Evolutionary conservation across 2,888 invertebrate species (phyloP).

Genomic region (Stratiomys singularior): DNA sequence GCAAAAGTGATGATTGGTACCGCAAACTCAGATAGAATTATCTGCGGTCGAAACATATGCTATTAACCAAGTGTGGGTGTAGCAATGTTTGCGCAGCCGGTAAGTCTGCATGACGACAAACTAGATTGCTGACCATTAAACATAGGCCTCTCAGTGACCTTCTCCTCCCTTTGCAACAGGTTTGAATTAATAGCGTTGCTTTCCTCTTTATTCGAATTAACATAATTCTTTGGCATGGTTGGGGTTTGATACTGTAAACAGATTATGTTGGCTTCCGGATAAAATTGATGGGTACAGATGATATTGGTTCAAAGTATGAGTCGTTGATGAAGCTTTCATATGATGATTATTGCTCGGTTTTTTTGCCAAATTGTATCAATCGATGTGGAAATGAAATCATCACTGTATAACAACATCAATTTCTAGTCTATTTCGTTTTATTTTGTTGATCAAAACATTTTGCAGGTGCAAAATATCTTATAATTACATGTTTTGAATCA

Average conservation of each 20-base stretch:
- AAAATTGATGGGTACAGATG: background rate
- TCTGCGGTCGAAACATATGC: constrained; percentile 1
- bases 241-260: background rate
- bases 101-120: constrained; percentile 18
- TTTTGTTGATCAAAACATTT: too few species aligned
- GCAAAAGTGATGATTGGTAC: background rate
- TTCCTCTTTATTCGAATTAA: background rate
- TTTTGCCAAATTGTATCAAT: too few species aligned
- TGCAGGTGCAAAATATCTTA: too few species aligned
- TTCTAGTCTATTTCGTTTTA: too few species aligned
- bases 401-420: too few species aligned
- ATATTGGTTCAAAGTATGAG: too few species aligned
- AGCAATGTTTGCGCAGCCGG: background rate
- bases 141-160: background rate
- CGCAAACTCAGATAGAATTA: background rate
- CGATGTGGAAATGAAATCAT: too few species aligned
- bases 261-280: constrained; percentile 21
- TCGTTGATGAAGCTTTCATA: background rate
- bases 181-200: background rate
- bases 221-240: constrained; percentile 27
- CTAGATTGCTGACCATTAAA: constrained; percentile 13
- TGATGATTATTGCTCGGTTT: too few species aligned
- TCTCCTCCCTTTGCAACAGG: background rate
- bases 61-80: constrained; percentile 2
- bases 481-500: too few species aligned